Evolutionary conservation across 1,140 invertebrate genomes (phyloP).

Genomic region (Trachymyrmex septentrionalis): DNA sequence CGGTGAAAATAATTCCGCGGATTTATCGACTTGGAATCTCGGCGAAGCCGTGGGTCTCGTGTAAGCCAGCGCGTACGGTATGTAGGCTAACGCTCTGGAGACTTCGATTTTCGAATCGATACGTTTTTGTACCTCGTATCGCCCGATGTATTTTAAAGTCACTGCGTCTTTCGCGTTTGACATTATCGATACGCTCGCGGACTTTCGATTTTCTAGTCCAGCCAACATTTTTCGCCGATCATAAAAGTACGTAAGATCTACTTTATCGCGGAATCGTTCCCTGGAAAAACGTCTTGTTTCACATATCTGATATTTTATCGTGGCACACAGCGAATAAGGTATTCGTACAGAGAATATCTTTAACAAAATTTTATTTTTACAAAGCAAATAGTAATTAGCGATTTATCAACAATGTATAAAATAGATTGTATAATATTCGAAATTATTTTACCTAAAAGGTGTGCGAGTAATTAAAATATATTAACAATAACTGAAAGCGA

Average conservation of each 20-base stretch:
- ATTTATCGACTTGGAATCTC: slow-evolving; percentile 77
- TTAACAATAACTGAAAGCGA: too few relatives aligned
- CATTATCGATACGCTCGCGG: not conserved
- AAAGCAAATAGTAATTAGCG: too few relatives aligned
- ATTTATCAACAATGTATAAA: too few relatives aligned
- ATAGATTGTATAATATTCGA: too few relatives aligned
- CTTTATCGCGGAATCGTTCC: not conserved
- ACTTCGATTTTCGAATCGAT: not conserved
- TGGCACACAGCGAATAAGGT: too few relatives aligned
- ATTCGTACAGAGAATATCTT: too few relatives aligned
- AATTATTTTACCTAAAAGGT: too few relatives aligned
- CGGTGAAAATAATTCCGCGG: slow-evolving; percentile 78
- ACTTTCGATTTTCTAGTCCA: not conserved
- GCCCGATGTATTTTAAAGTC: not conserved
- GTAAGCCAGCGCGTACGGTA: not conserved
- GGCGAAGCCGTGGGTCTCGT: slow-evolving; percentile 21
- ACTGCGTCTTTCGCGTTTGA: not conserved
- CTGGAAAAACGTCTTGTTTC: not conserved
- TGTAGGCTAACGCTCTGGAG: not conserved
- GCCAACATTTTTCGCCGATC: not conserved
- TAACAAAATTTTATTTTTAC: too few relatives aligned
- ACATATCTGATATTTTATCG: not conserved
- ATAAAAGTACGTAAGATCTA: not conserved
- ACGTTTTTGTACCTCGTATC: not conserved
- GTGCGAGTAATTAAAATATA: too few relatives aligned